These are phyloP conservation scores for Myrmecophaga tridactyla DNA, from an alignment of 2,113 vertebrate species.

Conservation along the genomic window DNA sequence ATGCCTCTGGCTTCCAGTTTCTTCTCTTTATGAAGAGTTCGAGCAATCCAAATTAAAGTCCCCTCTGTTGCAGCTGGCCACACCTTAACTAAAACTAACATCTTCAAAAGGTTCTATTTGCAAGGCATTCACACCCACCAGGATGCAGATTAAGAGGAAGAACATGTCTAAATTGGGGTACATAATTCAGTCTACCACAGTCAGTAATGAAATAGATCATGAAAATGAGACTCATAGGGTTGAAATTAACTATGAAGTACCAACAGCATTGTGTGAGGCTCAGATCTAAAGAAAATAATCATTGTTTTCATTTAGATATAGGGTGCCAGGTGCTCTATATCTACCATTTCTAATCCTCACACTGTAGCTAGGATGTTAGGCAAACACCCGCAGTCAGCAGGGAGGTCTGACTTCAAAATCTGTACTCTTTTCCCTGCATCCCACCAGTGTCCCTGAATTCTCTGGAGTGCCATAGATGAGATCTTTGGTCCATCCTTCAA, in stretches of 20 bases:
- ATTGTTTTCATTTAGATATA: neutral
- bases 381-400: neutral
- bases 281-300: neutral
- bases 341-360: neutral
- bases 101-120: no score
- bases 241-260: neutral
- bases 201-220: neutral
- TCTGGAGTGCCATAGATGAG: neutral
- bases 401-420: neutral
- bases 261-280: neutral
- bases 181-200: no score
- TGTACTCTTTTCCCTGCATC: rapidly evolving
- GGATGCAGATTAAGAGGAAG: no score
- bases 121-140: no score
- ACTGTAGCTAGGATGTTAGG: neutral
- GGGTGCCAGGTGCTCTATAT: neutral
- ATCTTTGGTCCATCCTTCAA: neutral
- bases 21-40: no score
- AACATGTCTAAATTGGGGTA: no score
- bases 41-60: no score
- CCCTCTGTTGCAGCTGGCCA: no score
- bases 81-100: no score
- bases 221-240: neutral
- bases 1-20: no score
- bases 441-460: neutral